Conservation (phyloP, 1,140 invertebrate species). For the Harlomillsia oculata region DNA sequence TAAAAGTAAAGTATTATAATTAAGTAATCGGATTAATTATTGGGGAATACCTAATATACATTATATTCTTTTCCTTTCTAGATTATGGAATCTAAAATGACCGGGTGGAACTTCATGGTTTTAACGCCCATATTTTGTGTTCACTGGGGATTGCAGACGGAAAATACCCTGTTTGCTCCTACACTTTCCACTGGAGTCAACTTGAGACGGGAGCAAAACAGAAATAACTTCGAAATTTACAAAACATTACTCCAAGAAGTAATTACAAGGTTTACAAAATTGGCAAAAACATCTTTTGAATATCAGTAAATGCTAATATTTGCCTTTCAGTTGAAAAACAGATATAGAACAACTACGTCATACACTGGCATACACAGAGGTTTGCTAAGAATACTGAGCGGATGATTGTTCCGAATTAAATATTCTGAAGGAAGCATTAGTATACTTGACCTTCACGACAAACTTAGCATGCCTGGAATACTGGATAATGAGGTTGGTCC, state of each 20-base stretch:
- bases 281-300: too few relatives aligned
- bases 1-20: background rate
- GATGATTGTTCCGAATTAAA: too few relatives aligned
- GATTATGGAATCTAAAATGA: conserved; percentile 43
- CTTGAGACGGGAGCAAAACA: conserved; percentile 24
- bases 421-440: too few relatives aligned
- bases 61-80: conserved; percentile 20
- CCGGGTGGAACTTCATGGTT: conserved; percentile 42
- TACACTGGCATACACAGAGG: too few relatives aligned
- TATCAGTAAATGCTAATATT: too few relatives aligned
- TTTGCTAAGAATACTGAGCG: too few relatives aligned
- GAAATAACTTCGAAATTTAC: conserved; percentile 25
- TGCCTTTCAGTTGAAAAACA: too few relatives aligned
- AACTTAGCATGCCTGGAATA: too few relatives aligned
- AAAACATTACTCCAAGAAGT: conserved; percentile 29
- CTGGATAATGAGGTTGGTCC: too few relatives aligned
- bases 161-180: conserved; percentile 11
- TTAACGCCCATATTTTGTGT: conserved; percentile 43
- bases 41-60: background rate
- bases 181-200: conserved; percentile 2
- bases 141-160: conserved; percentile 51
- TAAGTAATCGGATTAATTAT: background rate
- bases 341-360: too few relatives aligned
- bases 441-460: too few relatives aligned
- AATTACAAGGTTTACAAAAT: too few relatives aligned